Evolutionary conservation across 2,797 vertebrate species (phyloP).

Genomic region (Lacerta viridis): DNA sequence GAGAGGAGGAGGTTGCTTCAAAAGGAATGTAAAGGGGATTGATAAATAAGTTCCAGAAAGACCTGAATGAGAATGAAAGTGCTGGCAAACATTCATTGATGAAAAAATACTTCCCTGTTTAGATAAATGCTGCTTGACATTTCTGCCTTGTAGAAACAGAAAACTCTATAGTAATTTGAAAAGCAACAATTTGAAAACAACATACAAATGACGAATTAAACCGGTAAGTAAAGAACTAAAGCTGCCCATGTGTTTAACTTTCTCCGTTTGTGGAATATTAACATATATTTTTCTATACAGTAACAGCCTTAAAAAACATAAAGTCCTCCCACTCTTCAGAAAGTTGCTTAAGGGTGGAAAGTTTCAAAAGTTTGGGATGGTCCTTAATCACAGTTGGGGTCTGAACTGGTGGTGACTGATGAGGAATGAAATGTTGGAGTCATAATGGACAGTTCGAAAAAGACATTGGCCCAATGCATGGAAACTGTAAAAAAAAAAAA

Average conservation of each 20-base stretch:
- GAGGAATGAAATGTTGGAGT: no score
- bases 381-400: no score
- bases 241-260: neutral
- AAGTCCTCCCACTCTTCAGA: neutral
- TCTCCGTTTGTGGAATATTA: neutral
- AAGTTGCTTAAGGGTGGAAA: neutral
- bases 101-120: conserved; percentile 1
- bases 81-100: neutral
- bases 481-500: no score
- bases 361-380: no score
- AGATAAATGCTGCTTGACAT: neutral
- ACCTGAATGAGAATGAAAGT: fast-evolving
- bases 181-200: neutral
- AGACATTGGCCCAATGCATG: no score
- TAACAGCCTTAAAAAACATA: neutral
- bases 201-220: neutral
- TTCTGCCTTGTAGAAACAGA: conserved; percentile 10
- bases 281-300: conserved; percentile 7
- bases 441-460: no score
- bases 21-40: neutral
- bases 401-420: no score
- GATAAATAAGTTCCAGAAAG: neutral
- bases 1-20: neutral
- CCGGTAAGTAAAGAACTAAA: conserved; percentile 6
- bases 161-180: neutral